Evolutionary conservation across 2,797 vertebrate genomes (phyloP).

Genomic region (Lagorchestes hirsutus): DNA sequence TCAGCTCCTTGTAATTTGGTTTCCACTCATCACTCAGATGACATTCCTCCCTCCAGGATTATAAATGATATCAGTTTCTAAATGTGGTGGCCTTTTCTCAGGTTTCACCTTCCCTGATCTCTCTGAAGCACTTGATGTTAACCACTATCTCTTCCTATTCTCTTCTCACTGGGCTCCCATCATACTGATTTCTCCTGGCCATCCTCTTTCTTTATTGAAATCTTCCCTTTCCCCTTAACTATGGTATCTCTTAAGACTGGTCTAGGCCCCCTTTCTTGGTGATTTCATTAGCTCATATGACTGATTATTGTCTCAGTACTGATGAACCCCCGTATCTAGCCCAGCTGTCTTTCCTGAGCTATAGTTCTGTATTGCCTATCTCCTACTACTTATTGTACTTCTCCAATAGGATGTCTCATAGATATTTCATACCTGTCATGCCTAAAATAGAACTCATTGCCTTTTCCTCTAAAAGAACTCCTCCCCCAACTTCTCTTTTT

Average conservation of each 20-base stretch:
- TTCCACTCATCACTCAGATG: neutral
- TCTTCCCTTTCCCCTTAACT: neutral
- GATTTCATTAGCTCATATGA: neutral
- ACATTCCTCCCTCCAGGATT: neutral
- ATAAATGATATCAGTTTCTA: neutral
- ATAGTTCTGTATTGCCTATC: neutral
- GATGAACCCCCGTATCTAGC: neutral
- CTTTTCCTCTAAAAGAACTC: neutral
- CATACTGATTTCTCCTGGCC: neutral
- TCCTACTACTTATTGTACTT: neutral
- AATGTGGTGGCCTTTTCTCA: neutral
- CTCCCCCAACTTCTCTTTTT: neutral
- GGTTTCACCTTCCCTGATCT: neutral
- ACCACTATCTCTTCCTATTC: neutral
- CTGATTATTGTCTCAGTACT: neutral
- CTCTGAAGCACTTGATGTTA: neutral
- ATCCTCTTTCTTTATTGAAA: neutral
- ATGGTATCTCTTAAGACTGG: neutral
- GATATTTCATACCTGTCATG: neutral
- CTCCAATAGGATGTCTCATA: neutral
- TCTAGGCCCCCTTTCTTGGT: neutral
- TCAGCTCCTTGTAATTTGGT: neutral
- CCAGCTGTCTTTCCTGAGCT: neutral
- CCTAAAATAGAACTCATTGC: neutral
- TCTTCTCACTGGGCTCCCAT: neutral